These are phyloP conservation scores for Macrophya annulata DNA, from an alignment of 2,888 invertebrate genomes.

Conservation along the genomic window DNA sequence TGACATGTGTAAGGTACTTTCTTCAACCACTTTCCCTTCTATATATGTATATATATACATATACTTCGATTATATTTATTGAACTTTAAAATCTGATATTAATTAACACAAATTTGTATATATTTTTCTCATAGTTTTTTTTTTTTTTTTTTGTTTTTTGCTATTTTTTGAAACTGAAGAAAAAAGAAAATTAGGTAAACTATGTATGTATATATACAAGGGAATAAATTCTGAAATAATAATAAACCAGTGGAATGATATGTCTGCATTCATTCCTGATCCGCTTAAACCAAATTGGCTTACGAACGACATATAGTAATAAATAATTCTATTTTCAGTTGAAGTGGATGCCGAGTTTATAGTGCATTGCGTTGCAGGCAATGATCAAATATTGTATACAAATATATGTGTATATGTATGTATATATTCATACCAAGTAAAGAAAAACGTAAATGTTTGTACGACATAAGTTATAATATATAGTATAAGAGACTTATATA, in stretches of 20 bases:
- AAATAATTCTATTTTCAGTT: slow-evolving; percentile 38
- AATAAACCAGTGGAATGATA: no score
- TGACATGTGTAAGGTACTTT: not conserved
- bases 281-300: slow-evolving; percentile 10
- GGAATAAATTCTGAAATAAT: not conserved
- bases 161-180: no score
- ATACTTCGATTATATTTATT: not conserved
- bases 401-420: not conserved
- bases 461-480: slow-evolving; percentile 10
- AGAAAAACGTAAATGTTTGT: slow-evolving; percentile 6
- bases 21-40: slow-evolving; percentile 9
- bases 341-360: not conserved
- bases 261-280: not conserved
- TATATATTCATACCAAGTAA: not conserved
- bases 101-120: not conserved
- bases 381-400: not conserved
- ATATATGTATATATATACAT: not conserved
- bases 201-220: no score
- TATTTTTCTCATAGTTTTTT: not conserved
- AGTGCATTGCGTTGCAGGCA: not conserved
- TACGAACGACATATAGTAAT: slow-evolving; percentile 22
- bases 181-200: not conserved
- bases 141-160: not conserved
- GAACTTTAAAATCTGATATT: no score
- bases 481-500: not conserved